A percentile compares a stretch with the other conserved stretches of the same genome.
phyloP scores from a whole-genome alignment of 2,113 vertebrate species.

The Elephas maximus region DNA sequence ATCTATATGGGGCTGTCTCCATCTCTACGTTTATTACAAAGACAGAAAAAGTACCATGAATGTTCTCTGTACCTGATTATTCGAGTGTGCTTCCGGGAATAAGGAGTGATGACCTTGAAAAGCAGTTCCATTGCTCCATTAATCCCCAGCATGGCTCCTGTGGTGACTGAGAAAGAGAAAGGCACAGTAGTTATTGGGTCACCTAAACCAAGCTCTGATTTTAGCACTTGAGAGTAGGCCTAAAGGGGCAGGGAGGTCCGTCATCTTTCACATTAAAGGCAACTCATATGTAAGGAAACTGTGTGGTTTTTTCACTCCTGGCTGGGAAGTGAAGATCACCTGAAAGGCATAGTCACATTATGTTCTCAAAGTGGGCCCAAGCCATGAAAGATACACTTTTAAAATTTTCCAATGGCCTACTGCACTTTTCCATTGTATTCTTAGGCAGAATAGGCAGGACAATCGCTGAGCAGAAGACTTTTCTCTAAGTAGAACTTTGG shows the following conservation, averaged over 20 bases:
- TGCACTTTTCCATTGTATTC: neutral
- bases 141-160: conserved; percentile 91
- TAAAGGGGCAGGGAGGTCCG: neutral
- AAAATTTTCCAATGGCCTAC: neutral
- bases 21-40: neutral
- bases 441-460: neutral
- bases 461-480: neutral
- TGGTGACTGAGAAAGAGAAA: conserved; percentile 89
- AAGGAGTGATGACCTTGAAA: conserved; percentile 92
- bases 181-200: neutral
- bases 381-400: neutral
- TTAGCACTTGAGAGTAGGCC: neutral
- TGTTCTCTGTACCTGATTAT: conserved; percentile 90
- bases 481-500: neutral
- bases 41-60: fast-evolving
- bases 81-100: conserved; percentile 88
- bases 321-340: neutral
- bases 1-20: too few species aligned
- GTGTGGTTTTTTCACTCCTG: neutral
- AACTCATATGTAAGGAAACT: neutral
- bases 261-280: neutral
- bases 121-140: conserved; percentile 93
- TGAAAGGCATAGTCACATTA: neutral
- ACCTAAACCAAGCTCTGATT: neutral
- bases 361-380: neutral